phyloP scores from a whole-genome alignment of 2,113 vertebrate genomes.

The Castor canadensis region DNA sequence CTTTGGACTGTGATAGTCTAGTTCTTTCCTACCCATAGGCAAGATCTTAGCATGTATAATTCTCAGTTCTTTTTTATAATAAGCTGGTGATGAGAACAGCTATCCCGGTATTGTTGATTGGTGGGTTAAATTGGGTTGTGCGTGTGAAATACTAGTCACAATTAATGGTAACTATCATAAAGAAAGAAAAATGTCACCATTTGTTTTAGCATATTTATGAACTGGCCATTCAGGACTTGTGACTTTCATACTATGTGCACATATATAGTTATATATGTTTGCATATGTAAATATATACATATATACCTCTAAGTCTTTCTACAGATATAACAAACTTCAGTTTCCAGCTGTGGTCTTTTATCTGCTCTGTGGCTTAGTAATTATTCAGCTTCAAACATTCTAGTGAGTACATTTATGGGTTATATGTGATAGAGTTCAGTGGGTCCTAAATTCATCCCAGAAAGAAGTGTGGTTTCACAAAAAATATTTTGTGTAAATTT shows the following conservation, averaged over 20 bases:
- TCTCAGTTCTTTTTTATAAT: neutral
- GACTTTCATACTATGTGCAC: neutral
- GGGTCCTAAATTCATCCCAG: too few relatives aligned
- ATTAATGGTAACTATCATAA: neutral
- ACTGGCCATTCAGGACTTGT: neutral
- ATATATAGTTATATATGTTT: too few relatives aligned
- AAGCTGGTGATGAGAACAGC: neutral
- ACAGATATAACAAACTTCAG: too few relatives aligned
- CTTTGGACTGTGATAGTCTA: neutral
- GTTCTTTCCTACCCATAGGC: neutral
- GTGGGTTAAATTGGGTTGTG: neutral
- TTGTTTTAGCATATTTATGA: neutral
- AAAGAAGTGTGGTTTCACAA: neutral
- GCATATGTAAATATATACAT: too few relatives aligned
- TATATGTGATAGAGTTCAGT: too few relatives aligned
- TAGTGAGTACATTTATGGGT: too few relatives aligned
- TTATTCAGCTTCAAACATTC: too few relatives aligned
- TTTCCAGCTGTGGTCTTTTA: too few relatives aligned
- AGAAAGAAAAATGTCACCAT: neutral
- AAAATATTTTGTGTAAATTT: neutral
- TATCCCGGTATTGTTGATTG: neutral
- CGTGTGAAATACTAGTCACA: neutral
- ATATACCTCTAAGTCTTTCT: neutral
- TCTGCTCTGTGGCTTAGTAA: too few relatives aligned
- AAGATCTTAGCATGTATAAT: neutral